Base-by-base conservation (phyloP, 35 echinoderm and acorn worm genomes). In the Holothuria glaberrima region DNA sequence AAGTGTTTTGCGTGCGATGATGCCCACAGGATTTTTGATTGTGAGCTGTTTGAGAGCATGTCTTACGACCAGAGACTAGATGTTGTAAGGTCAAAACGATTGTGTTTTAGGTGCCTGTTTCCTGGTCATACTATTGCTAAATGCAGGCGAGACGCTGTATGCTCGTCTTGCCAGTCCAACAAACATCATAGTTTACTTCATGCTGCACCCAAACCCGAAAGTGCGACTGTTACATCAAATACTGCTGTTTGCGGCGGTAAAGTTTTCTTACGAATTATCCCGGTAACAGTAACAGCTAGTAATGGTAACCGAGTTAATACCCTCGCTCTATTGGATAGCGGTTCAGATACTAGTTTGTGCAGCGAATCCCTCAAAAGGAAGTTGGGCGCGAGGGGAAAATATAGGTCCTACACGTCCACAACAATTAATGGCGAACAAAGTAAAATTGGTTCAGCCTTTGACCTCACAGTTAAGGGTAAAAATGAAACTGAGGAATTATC, bases 271-370 rank as follows among this genome's bases (percentile, higher is more conserved):
- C 7, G 83, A 86, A 86, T 86, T 21, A 27, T 91, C 13, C 89
- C 78, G 13, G 90, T 86, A 10, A 31, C 31, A 26, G 90, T 85
- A 17, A 91, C 76, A 3, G 27, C 62, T 9, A 73, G 27, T 6
- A 67, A 90, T 48, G 89, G 89, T 38, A 82, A 82, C 82, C 74
- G 36, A 35, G 63, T 90, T 38, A 30, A 82, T 66, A 90, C 89
- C 20, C 59, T 81, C 26, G 89, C 89, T 50, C n/a, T 90, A 13
- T 34, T 90, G 9, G 89, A 90, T 50, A 80, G 35, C 66, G 89
- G 89, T 22, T 90, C 89, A 48, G 89, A 90, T 41, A 90, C 89
- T 45, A 90, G 20, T 46, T 20, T 90, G 21, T 90, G 89, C 24
- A 60, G 48, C 17, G 57, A 90, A 46, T 21, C 19, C 32, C 74